phyloP scores from a whole-genome alignment of 2,113 vertebrate genomes.

The rabbit (Oryctolagus cuniculus) region mOryCun1.1 NC_091442.1:41510501-41511000 shows the following conservation, averaged over 20 bases:
- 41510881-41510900: neutral
- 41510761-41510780: neutral
- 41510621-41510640: neutral
- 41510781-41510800: neutral
- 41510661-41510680: neutral
- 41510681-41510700: neutral
- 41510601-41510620: constrained; percentile 28
- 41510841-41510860: too few species aligned
- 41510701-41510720: neutral
- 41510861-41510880: neutral
- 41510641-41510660: constrained; percentile 52
- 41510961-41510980: too few species aligned
- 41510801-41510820: neutral
- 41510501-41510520: neutral
- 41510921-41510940: constrained; percentile 61
- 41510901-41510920: neutral
- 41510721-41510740: neutral
- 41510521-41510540: neutral
- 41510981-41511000: too few species aligned
- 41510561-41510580: constrained; percentile 36
- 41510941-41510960: neutral
- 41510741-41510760: constrained; percentile 2
- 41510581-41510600: constrained; percentile 13
- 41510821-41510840: neutral
- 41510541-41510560: constrained; percentile 53